Base-by-base conservation (phyloP, 2,888 invertebrate species). In the Cerceris ruficornis region DNA sequence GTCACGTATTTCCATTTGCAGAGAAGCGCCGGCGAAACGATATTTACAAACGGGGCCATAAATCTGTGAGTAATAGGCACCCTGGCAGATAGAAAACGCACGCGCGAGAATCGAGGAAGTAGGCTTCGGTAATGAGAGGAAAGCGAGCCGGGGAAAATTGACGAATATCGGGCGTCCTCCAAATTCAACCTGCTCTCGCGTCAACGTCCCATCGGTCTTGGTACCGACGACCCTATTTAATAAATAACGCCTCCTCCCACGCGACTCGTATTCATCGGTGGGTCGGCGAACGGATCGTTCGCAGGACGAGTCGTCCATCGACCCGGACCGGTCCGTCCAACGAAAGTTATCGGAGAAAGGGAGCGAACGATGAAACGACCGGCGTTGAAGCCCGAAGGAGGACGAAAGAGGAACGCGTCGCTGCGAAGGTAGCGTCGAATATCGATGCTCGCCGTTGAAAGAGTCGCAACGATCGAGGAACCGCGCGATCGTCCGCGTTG, bases 71-170 rank as follows among this genome's bases (percentile, higher is more conserved):
- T 11, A 11, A 46, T 11, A 8, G 46, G 46, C 11, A 46, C 46
- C 8, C 4, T 11, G 46, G 11, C 11, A 59, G 41, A 49, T 14
- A 41, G 13, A 11, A 41, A 59, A 50, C 49, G 58, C 41, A 7
- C 17, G 42, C 17, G 17, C 15, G 68, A 68, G 46, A n/a, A 46
- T 54, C 15, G 1, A 8, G 13, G 57, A 73, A 75, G 52, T 54
- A 59, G 59, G 64, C 52, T 60, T 39, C n/a, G 39, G 17, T 69
- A 62, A 70, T 54, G 67, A 52, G 67, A 76, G 54, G 76, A 77
- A 76, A 70, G 67, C 52, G 43, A 75, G 59, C 9, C 28, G 11
- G 46, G 1, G 46, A 46, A 46, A 46, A 46, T 46, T 11, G 46
- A 11, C 8, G 5, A 11, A 46, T 11, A 11, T 11, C 46, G 8